Evolutionary conservation across 2,888 invertebrate species (phyloP).

Genomic region (Plagodis dolabraria): DNA sequence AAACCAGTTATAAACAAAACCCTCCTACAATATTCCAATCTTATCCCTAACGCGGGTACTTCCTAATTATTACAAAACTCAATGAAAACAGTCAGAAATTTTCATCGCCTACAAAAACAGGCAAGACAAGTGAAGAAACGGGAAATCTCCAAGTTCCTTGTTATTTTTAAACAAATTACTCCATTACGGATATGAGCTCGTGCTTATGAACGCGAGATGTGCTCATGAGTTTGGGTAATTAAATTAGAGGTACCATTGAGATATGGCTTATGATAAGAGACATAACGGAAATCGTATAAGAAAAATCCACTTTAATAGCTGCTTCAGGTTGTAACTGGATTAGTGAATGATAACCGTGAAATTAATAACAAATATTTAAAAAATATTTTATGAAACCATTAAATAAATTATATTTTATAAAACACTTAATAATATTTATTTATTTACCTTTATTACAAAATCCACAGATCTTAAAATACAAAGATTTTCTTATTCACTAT

Average conservation of each 20-base stretch:
- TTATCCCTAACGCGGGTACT: slow-evolving; percentile 14
- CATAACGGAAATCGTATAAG: no score
- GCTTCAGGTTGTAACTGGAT: no score
- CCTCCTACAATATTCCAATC: slow-evolving; percentile 8
- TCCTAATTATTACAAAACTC: slow-evolving; percentile 20
- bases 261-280: no score
- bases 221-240: slow-evolving; percentile 50
- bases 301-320: no score
- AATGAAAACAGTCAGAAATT: slow-evolving; percentile 19
- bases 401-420: no score
- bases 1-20: slow-evolving; percentile 8
- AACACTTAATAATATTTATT: no score
- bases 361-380: no score
- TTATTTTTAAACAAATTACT: slow-evolving; percentile 40
- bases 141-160: slow-evolving; percentile 28
- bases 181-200: slow-evolving; percentile 38
- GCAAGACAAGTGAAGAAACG: slow-evolving; percentile 15
- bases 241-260: slow-evolving; percentile 39
- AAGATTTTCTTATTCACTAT: no score
- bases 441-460: no score
- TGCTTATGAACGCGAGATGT: slow-evolving; percentile 39
- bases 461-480: no score
- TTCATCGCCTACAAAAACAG: slow-evolving; percentile 22
- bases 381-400: no score
- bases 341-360: no score